Evolutionary conservation across 2,797 vertebrate species (phyloP), one percentile per base, ranked within the genome.

Genomic region (Lepidocolaptes lacrymiger): DNA sequence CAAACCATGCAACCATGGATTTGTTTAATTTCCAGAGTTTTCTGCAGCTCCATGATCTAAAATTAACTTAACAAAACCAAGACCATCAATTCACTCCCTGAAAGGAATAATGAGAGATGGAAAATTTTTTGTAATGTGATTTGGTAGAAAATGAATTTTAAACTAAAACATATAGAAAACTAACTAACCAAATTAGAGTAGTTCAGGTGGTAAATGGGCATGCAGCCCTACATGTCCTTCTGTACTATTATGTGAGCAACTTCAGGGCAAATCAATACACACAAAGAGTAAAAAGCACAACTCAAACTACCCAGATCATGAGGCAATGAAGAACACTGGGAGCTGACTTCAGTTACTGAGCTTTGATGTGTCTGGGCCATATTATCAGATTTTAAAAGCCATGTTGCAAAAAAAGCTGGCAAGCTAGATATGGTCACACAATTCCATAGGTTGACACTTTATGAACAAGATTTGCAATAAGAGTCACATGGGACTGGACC

Each of bases 31-130:
- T 93, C 76, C 48, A 86, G 32, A 86, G 52, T 66, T 61, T 89
- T 88, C 66, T 73, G 48, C 58, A 69, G 55, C 44, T 72, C 54
- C 34, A 13, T 41, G 28, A 84, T 58, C 66, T 85, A 71, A 87
- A 82, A 79, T 64, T 76, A 86, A 59, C 43, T 51, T 87, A 79
- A 59, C 21, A 85, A 80, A 89, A 74, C n/a, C 22, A 67, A 85
- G 58, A 61, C 28, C 3, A 0, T 77, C 75, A 68, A 82, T 55
- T 83, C 14, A 68, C 34, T 61, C 49, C n/a, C 22, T 61, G 46
- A n/a, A 72, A 76, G 41, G 36, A 80, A 51, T 75, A 94, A 80
- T 3, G 2, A 84, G 55, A 86, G 5, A 83, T 4, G 78, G 21
- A 91, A 32, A 83, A 61, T 51, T 44, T 5, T 80, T 54, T 62